A percentile compares a stretch with the other conserved stretches of the same genome.
These are phyloP conservation scores for Shinisaurus crocodilurus DNA, from an alignment of 2,113 vertebrate genomes.

Conservation along the genomic window DNA sequence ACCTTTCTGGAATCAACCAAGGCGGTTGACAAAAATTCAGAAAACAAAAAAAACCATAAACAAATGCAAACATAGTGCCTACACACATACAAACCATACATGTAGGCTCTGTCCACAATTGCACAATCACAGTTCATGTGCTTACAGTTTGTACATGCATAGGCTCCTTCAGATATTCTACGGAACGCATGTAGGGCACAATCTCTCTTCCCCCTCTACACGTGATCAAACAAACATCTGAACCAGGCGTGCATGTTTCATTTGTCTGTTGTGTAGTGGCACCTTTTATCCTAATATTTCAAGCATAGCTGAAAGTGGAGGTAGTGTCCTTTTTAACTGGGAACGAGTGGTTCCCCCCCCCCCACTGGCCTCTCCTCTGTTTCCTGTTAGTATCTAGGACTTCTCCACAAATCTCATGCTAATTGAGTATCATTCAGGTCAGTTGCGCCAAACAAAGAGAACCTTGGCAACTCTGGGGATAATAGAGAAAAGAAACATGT, in stretches of 20 bases:
- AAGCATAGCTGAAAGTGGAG: neutral
- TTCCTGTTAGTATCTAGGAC: conserved; percentile 32
- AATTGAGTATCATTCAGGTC: conserved; percentile 64
- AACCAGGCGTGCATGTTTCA: conserved; percentile 5
- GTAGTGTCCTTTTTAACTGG: conserved; percentile 35
- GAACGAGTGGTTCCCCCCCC: conserved; percentile 28
- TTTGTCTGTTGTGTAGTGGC: neutral
- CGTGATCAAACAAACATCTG: neutral
- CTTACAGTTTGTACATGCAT: neutral
- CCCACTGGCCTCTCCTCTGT: conserved; percentile 22
- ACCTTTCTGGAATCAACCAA: too few species aligned
- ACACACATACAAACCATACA: neutral
- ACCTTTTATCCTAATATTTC: conserved; percentile 11
- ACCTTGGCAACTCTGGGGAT: conserved; percentile 56
- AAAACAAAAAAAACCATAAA: too few species aligned
- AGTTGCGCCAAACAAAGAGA: conserved; percentile 54
- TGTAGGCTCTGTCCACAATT: too few species aligned
- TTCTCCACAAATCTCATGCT: conserved; percentile 41
- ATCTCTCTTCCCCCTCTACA: neutral
- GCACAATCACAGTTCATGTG: neutral
- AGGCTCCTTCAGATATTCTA: neutral
- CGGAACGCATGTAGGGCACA: too few species aligned
- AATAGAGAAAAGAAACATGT: conserved; percentile 56
- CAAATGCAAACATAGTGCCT: too few species aligned
- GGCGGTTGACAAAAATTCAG: too few species aligned